Evolutionary conservation across 2,888 invertebrate genomes (phyloP), one percentile per base, ranked within the genome.

Genomic region (Chaetogeoica ovagalla): DNA sequence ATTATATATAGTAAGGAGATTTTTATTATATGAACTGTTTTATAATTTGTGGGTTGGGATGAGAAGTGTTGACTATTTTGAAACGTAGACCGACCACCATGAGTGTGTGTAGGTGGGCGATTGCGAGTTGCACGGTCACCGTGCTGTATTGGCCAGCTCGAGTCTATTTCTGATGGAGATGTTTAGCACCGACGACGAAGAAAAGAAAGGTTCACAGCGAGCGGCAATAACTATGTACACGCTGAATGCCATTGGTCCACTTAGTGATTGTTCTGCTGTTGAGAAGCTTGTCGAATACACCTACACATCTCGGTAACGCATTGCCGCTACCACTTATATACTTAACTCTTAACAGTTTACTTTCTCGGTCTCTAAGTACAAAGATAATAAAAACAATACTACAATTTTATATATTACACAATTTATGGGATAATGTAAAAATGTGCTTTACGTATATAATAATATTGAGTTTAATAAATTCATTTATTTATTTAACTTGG

Each of bases 241-340:
- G 85, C 86, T 92, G 83, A 90, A 90, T 85, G 90, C 90, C 21
- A 81, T 77, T 70, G 77, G 77, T 69, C 81, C 81, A 37, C 89
- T 90, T 62, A 87, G 91, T 82, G 91, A 92, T 84, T 90, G 88
- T 84, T 89, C 88, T 68, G 92, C 93, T 70, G 88, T 95, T 85
- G 91, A 92, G 84, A 90, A 91, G 83, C 89, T 95, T 66, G 90
- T 95, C 69, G 92, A 94, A 85, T 95, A 92, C 87, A 93, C 93
- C 70, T 96, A 95, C 87, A 94, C 94, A 21, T 91, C 93, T 48
- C 90, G 90, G 87, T 90, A 85, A 84, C 83, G 71, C 59, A 74
- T 66, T 77, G 81, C 21, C 70, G 70, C 48, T 68, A 77, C 69
- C 69, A 65, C 43, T 76, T 79, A 57, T 69, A 39, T 60, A 48